Evolutionary conservation across 2,888 invertebrate species (phyloP).

Genomic region (Mimas tiliae): DNA sequence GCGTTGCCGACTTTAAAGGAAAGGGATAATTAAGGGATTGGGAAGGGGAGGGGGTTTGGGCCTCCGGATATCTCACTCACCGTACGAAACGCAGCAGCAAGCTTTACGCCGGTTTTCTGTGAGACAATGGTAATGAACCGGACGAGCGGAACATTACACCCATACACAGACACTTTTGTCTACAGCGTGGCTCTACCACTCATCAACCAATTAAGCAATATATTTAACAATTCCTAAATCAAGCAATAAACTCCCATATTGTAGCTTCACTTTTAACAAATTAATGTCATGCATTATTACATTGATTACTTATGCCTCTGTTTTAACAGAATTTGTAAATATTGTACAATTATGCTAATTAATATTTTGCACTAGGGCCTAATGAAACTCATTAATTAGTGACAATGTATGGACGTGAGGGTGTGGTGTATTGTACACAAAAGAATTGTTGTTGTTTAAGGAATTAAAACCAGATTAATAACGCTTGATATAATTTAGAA

Average conservation of each 20-base stretch:
- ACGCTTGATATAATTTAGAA: background rate
- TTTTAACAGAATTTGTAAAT: constrained; percentile 14
- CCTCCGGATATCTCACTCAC: too few species aligned
- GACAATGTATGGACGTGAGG: background rate
- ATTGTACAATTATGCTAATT: constrained; percentile 19
- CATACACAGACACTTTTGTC: too few species aligned
- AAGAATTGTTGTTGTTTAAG: background rate
- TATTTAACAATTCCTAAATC: background rate
- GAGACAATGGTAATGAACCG: too few species aligned
- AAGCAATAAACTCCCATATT: background rate
- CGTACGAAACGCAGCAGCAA: too few species aligned
- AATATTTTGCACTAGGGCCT: constrained; percentile 14
- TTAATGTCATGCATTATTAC: background rate
- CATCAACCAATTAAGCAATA: too few species aligned
- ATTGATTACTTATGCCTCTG: background rate
- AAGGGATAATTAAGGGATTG: too few species aligned
- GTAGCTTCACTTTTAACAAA: background rate
- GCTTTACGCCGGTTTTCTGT: too few species aligned
- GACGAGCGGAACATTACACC: too few species aligned
- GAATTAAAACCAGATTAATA: background rate
- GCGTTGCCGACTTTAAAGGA: too few species aligned
- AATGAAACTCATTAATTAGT: constrained; percentile 15
- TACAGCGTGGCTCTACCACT: too few species aligned
- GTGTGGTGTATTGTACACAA: background rate
- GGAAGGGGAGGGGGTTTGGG: too few species aligned